Conservation (phyloP, 2,797 vertebrate species). For the Myripristis murdjan region DNA sequence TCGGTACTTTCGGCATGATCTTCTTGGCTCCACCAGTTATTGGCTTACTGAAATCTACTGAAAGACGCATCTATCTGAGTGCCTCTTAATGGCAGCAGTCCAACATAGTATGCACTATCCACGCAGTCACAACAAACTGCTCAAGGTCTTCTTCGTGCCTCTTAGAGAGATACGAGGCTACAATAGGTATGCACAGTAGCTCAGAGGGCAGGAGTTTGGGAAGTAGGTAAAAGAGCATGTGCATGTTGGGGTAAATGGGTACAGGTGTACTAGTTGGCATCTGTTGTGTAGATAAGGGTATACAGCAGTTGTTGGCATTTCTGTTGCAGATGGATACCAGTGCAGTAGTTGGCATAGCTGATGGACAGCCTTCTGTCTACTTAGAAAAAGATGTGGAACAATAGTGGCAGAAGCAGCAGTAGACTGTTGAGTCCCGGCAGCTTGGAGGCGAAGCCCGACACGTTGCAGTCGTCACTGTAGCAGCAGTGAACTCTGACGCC, state of each 20-base stretch:
- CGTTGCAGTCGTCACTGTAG: constrained; percentile 91
- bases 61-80: constrained; percentile 48
- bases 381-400: constrained; percentile 69
- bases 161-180: not conserved
- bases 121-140: constrained; percentile 18
- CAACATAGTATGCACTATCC: constrained; percentile 33
- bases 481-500: constrained; percentile 92
- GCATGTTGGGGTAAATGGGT: constrained; percentile 6
- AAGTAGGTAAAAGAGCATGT: constrained; percentile 2
- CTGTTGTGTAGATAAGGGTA: not conserved
- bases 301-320: constrained; percentile 14
- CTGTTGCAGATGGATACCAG: constrained; percentile 10
- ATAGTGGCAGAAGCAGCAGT: constrained; percentile 72
- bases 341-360: constrained; percentile 16
- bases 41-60: constrained; percentile 53
- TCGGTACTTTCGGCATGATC: constrained; percentile 29
- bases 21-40: constrained; percentile 24
- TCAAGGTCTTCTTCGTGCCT: constrained; percentile 5
- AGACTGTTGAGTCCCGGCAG: constrained; percentile 66
- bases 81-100: constrained; percentile 56
- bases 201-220: not conserved
- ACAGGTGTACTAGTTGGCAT: constrained; percentile 5
- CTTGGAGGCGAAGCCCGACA: constrained; percentile 71
- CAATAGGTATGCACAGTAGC: constrained; percentile 4
- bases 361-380: constrained; percentile 12